Base-by-base conservation (phyloP, 2,113 vertebrate genomes). In the Aspiorhynchus laticeps region DNA sequence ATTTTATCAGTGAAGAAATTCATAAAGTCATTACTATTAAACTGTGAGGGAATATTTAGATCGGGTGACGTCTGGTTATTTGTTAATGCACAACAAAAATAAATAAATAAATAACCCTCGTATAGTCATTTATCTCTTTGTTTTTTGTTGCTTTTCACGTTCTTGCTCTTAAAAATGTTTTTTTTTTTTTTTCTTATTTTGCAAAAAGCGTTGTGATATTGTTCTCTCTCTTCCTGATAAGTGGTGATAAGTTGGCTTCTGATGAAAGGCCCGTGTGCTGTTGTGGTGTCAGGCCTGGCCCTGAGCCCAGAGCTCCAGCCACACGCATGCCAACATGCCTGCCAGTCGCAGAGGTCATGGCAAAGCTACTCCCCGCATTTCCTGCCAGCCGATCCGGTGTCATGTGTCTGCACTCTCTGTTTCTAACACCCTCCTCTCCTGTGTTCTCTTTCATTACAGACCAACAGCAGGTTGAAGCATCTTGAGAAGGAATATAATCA, bases 231-330 rank as follows among this genome's bases (percentile, higher is more conserved):
- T 85, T 93, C 95, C 96, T 97, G 96, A 96, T 95, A 96, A 96
- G 96, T 93, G 96, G 95, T 97, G 96, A 97, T 96, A 96, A 96
- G 95, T 95, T 99, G 97, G 97, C 96, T 74, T 0, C 67, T 92
- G 95, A 98, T 98, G 95, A 98, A 96, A 97, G 96, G 56, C 90
- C 93, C 93, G 83, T 91, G 94, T 91, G 93, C 94, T 91, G 96
- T 96, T 91, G 94, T 96, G 96, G 95, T 91, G 88, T 92, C 90
- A 93, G 93, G 90, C 91, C 92, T 96, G 97, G 97, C 94, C 1
- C 14, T 0, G 88, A 31, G 91, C 97, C 97, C 94, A 89, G 87
- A 95, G 89, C 94, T 93, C 90, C 90, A 26, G 93, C 88, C 93
- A 96, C 92, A 91, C 95, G 95, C 95, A 91, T 91, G 92, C 86